Conservation (phyloP, 2,797 vertebrate genomes). For the Diceros bicornis region DNA sequence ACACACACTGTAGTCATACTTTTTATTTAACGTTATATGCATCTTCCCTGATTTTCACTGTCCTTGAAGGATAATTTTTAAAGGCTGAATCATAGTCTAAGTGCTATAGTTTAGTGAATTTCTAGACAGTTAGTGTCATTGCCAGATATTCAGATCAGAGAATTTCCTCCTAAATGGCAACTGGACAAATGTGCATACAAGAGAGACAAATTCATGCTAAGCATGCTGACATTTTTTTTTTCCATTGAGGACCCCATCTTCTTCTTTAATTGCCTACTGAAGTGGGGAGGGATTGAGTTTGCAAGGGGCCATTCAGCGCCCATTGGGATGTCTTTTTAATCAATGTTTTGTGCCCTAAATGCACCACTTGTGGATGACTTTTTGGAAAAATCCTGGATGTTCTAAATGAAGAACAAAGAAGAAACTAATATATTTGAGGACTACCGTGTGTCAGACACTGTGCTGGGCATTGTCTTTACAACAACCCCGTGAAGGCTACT, state of each 20-base stretch:
- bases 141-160: constrained; percentile 49
- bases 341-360: neutral
- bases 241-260: neutral
- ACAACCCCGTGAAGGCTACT: accelerated
- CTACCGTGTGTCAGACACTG: neutral
- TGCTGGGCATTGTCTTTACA: neutral
- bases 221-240: neutral
- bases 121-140: constrained; percentile 39
- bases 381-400: neutral
- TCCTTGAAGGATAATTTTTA: constrained; percentile 21
- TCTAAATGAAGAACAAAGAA: neutral
- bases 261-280: neutral
- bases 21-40: neutral
- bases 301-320: neutral
- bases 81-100: constrained; percentile 28
- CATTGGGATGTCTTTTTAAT: neutral
- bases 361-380: neutral
- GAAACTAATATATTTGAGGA: neutral
- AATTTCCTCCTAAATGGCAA: constrained; percentile 52
- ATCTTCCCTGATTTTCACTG: neutral
- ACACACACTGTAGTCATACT: neutral
- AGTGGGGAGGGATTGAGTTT: neutral
- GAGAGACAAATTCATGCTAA: neutral
- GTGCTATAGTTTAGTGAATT: constrained; percentile 13
- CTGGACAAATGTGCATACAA: neutral